Conservation (phyloP, 2,797 vertebrate species). For the Hapalemur alaotrensis region DNA sequence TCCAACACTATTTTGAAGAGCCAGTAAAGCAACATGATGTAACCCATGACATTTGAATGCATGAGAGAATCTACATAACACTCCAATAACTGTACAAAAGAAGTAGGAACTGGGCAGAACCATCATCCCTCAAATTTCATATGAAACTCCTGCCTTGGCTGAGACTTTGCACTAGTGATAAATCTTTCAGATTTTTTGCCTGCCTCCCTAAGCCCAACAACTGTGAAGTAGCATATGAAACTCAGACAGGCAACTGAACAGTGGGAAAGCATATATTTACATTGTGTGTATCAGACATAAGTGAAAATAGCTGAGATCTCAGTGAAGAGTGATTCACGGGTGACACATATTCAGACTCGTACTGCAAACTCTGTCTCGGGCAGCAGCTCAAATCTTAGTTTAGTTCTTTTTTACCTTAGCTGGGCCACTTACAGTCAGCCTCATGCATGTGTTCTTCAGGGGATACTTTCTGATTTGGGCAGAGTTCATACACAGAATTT, state of each 20-base stretch:
- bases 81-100: neutral
- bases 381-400: neutral
- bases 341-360: constrained; percentile 49
- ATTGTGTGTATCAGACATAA: neutral
- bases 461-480: neutral
- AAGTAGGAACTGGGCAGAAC: neutral
- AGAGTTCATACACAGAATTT: neutral
- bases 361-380: neutral
- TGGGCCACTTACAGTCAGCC: neutral
- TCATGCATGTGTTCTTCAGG: accelerated
- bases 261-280: constrained; percentile 27
- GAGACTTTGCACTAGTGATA: neutral
- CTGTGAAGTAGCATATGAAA: constrained; percentile 18
- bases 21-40: neutral
- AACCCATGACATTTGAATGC: neutral
- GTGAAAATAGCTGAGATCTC: constrained; percentile 17
- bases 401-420: neutral
- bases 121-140: neutral
- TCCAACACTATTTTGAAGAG: neutral
- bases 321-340: constrained; percentile 28
- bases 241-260: constrained; percentile 36
- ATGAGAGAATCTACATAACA: neutral
- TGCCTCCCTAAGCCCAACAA: neutral
- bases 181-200: neutral
- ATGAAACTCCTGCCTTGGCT: neutral